A percentile compares a stretch with the other conserved stretches of the same genome.
Evolutionary conservation across 35 echinoderm and acorn worm species (phyloP).

Genomic region (Ophiothrix spiculata): DNA sequence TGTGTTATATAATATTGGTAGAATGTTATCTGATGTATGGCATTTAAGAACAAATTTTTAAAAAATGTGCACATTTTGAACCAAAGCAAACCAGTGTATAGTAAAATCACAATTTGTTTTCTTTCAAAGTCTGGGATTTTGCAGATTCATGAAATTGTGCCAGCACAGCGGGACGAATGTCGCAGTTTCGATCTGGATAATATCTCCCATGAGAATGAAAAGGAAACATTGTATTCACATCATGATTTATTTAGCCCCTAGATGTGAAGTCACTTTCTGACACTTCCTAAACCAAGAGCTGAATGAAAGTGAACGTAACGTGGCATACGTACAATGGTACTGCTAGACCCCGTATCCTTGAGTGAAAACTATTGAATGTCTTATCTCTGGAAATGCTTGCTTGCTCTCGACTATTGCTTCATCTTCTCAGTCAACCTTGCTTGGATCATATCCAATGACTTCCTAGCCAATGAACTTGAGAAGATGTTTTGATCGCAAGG

Average conservation of each 20-base stretch:
- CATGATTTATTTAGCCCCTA: not conserved
- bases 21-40: no score
- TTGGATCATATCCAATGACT: not conserved
- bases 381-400: constrained; percentile 6
- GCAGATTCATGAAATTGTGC: no score
- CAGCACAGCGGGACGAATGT: no score
- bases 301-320: not conserved
- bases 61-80: no score
- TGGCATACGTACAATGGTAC: not conserved
- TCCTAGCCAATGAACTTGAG: not conserved
- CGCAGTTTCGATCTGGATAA: not conserved
- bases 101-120: no score
- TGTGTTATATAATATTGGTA: no score
- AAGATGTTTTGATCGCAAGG: not conserved
- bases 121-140: no score
- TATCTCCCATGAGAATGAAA: not conserved
- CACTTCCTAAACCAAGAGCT: constrained; percentile 11
- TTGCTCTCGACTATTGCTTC: not conserved
- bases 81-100: no score
- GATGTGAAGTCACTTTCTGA: not conserved
- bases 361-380: not conserved
- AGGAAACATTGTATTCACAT: not conserved
- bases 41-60: no score
- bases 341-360: not conserved
- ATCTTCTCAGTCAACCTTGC: not conserved